Conservation (phyloP, 2,888 invertebrate genomes). For the Junonia oenone region DNA sequence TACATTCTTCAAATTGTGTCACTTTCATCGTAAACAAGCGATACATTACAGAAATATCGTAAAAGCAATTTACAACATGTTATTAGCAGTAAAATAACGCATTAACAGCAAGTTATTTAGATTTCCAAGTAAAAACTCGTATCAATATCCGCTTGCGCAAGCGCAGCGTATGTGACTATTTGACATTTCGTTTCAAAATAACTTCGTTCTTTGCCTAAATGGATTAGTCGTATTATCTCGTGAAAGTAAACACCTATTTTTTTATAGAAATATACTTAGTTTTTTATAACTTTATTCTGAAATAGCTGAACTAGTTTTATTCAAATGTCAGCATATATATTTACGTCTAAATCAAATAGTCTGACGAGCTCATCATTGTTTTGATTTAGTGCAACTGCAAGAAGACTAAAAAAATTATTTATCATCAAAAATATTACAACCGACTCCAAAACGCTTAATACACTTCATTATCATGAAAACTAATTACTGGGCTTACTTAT, state of each 20-base stretch:
- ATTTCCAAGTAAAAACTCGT: slow-evolving; percentile 2
- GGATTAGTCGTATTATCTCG: background rate
- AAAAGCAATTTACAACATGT: background rate
- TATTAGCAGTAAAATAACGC: background rate
- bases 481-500: no score
- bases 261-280: background rate
- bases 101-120: background rate
- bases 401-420: no score
- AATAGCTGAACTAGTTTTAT: background rate
- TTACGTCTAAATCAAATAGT: background rate
- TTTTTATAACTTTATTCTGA: background rate
- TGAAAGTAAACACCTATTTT: background rate
- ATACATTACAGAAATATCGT: background rate
- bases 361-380: no score
- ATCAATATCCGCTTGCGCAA: slow-evolving; percentile 5
- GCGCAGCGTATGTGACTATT: slow-evolving; percentile 1
- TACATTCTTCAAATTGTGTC: background rate
- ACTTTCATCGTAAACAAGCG: background rate
- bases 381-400: no score
- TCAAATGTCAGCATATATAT: background rate
- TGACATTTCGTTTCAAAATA: slow-evolving; percentile 1
- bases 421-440: no score
- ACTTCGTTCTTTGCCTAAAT: background rate
- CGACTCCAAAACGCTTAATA: no score
- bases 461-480: no score